Conservation (phyloP, 1,140 invertebrate species). For the Sogatella furcifera region DNA sequence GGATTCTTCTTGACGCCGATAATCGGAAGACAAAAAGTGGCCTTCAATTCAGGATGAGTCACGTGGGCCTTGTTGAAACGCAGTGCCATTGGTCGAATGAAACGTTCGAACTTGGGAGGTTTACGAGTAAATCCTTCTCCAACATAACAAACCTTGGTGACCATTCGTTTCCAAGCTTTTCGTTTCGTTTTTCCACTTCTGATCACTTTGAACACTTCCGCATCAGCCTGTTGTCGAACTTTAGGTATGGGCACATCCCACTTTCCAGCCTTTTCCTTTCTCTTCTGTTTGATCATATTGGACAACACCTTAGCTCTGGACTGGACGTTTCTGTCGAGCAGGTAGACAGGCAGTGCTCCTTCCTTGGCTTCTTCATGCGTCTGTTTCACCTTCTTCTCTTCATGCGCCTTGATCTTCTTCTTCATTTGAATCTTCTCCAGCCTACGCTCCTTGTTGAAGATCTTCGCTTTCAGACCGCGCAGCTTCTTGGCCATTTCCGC, state of each 20-base stretch:
- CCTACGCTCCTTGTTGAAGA: slow-evolving; percentile 92
- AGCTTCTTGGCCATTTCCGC: slow-evolving; percentile 84
- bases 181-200: slow-evolving; percentile 89
- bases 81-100: slow-evolving; percentile 96
- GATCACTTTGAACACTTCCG: slow-evolving; percentile 88
- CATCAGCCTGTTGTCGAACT: slow-evolving; percentile 93
- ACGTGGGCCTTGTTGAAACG: slow-evolving; percentile 96
- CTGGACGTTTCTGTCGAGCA: slow-evolving; percentile 94
- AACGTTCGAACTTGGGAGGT: slow-evolving; percentile 98
- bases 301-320: slow-evolving; percentile 89
- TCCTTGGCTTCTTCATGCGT: slow-evolving; percentile 53
- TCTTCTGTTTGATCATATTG: slow-evolving; percentile 99
- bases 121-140: slow-evolving; percentile 98
- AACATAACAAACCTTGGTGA: slow-evolving; percentile 97
- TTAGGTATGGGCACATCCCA: slow-evolving; percentile 99
- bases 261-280: slow-evolving; percentile 99
- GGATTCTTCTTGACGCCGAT: slow-evolving; percentile 99
- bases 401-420: slow-evolving; percentile 89
- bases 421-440: slow-evolving; percentile 99
- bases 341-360: slow-evolving; percentile 90
- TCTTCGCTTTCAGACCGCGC: slow-evolving; percentile 92
- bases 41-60: slow-evolving; percentile 97
- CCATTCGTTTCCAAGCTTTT: slow-evolving; percentile 99
- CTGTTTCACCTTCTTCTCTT: slow-evolving; percentile 80
- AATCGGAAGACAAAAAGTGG: slow-evolving; percentile 96